Base-by-base conservation (phyloP, 2,797 vertebrate genomes). In the Hybognathus amarus region DNA sequence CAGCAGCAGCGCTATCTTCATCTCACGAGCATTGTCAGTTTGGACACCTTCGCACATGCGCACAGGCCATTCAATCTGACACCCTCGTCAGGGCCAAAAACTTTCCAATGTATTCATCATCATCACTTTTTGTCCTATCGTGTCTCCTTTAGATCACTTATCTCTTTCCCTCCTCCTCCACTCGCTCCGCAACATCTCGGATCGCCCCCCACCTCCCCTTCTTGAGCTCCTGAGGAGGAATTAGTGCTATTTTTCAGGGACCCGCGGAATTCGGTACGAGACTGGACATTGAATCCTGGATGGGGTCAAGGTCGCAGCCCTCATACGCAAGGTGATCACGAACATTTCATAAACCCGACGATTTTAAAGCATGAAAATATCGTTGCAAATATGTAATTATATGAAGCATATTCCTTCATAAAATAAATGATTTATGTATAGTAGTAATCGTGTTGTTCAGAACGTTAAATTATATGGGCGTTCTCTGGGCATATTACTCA, bases 1-100 rank as follows among this genome's bases (percentile, higher is more conserved):
- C 97, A 96, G 96, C 96, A 95, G 95, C 96, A 96, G 96, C 96
- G 97, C 97, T 97, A 97, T 97, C 97, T 97, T 98, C 97, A 98
- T 99, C 97, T 97, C 97, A 97, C 96, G 92, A 97, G 97, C 97
- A 98, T 99, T 98, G 97, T 98, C 97, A 99, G 97, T 98, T 97
- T 95, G 97, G 97, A 98, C 97, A 99, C 97, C 97, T 98, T 97
- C 96, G 97, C 97, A 99, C 97, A 99, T 98, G 97, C 97, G 97
- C 97, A 98, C 96, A 98, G 96, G 96, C 96, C 97, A 93, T 97
- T 98, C 97, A 97, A 98, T 98, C 97, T 98, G 97, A 98, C 97
- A 98, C 97, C 97, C 96, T 96, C 96, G 95, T 96, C 95, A 94
- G 95, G 96, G 97, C 97, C 98, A 98, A 89, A 98, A 98, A 98